phyloP scores from a whole-genome alignment of 2,888 invertebrate species.

The Heteromurus nitidus region DNA sequence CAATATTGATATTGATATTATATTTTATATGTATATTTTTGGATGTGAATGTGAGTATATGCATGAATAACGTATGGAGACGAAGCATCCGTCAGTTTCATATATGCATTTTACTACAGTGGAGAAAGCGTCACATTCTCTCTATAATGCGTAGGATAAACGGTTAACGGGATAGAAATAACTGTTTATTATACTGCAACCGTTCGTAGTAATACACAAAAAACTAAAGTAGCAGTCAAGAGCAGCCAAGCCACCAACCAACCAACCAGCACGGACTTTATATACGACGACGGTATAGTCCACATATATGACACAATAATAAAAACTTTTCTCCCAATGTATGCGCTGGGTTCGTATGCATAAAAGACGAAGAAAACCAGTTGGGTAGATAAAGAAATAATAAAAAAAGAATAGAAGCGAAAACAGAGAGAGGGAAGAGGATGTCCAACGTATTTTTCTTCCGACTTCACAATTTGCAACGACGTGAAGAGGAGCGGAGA shows the following conservation, averaged over 20 bases:
- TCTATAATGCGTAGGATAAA: neutral
- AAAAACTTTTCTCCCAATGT: neutral
- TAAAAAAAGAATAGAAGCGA: neutral
- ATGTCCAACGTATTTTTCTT: constrained; percentile 87
- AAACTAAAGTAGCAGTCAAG: neutral
- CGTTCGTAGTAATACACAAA: neutral
- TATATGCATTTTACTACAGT: neutral
- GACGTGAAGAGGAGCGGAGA: constrained; percentile 87
- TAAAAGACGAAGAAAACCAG: too few relatives aligned
- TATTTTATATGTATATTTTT: too few relatives aligned
- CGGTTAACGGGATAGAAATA: neutral
- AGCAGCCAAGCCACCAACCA: neutral
- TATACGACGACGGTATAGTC: too few relatives aligned
- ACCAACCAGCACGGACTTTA: neutral
- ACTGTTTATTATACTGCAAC: neutral
- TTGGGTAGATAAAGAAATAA: neutral
- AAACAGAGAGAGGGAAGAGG: constrained; percentile 50
- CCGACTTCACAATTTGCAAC: constrained; percentile 92
- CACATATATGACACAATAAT: neutral
- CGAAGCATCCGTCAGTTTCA: too few relatives aligned
- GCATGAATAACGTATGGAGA: constrained; percentile 8
- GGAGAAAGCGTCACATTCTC: neutral
- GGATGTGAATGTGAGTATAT: constrained; percentile 5
- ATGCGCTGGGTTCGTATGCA: neutral
- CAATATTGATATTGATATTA: neutral